Conservation (phyloP, 2,888 invertebrate genomes). For the Amphipyra berbera region DNA sequence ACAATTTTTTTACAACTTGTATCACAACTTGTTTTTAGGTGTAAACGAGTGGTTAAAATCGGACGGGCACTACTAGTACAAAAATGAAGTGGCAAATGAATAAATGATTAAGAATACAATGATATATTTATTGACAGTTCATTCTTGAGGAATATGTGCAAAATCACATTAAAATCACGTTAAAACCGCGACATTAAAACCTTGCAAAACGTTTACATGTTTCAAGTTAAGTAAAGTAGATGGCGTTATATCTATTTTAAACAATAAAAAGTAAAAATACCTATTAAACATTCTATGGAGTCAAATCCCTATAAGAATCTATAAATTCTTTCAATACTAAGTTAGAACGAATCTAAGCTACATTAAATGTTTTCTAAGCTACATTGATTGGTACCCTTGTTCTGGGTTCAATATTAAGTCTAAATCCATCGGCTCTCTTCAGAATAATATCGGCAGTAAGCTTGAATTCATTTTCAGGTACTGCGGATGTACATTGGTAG, state of each 20-base stretch:
- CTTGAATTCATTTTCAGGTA: slow-evolving; percentile 91
- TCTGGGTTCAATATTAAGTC: slow-evolving; percentile 91
- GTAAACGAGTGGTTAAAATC: too few relatives aligned
- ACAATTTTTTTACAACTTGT: too few relatives aligned
- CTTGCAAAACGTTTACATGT: too few relatives aligned
- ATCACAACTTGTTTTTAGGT: too few relatives aligned
- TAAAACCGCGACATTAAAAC: too few relatives aligned
- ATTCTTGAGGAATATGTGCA: background rate
- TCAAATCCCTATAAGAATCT: background rate
- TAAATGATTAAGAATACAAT: background rate
- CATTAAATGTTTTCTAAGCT: too few relatives aligned
- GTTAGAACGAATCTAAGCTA: slow-evolving; percentile 9
- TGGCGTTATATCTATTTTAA: too few relatives aligned
- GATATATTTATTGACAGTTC: slow-evolving; percentile 1
- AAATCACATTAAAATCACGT: background rate
- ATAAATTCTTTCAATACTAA: background rate
- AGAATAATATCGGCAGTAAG: slow-evolving; percentile 93
- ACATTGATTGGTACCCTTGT: slow-evolving; percentile 68
- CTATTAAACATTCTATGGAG: too few relatives aligned
- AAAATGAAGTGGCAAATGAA: background rate
- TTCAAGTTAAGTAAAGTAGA: too few relatives aligned
- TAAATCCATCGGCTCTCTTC: slow-evolving; percentile 93
- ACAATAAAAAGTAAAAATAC: too few relatives aligned
- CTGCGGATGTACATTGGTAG: slow-evolving; percentile 90
- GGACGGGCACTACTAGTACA: too few relatives aligned